Conservation (phyloP, 2,797 vertebrate genomes). For the Kryptolebias ocellatus region DNA sequence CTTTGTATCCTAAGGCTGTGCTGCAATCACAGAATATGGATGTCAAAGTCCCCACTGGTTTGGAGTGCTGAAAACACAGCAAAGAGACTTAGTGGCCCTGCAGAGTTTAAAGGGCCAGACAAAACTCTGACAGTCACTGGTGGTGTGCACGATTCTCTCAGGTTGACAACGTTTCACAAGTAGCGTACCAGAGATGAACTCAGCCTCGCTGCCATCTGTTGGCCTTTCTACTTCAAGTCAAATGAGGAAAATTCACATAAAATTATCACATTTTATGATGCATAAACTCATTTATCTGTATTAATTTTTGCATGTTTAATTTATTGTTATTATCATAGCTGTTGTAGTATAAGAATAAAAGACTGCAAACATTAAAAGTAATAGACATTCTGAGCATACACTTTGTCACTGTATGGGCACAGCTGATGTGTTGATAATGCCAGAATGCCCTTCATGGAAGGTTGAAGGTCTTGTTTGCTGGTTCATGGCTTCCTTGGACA, state of each 20-base stretch:
- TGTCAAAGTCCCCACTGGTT: slow-evolving; percentile 54
- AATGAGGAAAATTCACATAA: neutral
- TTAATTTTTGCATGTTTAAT: neutral
- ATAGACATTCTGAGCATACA: neutral
- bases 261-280: slow-evolving; percentile 5
- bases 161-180: slow-evolving; percentile 24
- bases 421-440: neutral
- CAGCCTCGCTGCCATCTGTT: slow-evolving; percentile 44
- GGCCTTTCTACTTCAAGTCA: slow-evolving; percentile 17
- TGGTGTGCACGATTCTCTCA: slow-evolving; percentile 29
- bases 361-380: neutral
- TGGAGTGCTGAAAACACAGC: slow-evolving; percentile 49
- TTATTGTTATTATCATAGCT: neutral
- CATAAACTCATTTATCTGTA: neutral
- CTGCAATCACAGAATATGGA: slow-evolving; percentile 56
- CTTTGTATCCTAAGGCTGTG: slow-evolving; percentile 55
- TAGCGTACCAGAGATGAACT: neutral
- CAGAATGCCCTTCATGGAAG: neutral
- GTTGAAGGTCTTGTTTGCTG: neutral
- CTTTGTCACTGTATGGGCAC: neutral
- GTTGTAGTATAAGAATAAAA: neutral
- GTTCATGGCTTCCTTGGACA: neutral
- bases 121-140: slow-evolving; percentile 26
- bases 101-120: slow-evolving; percentile 58
- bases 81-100: slow-evolving; percentile 50